phyloP scores from a whole-genome alignment of 2,113 vertebrate genomes.

The Pluvianellus socialis region DNA sequence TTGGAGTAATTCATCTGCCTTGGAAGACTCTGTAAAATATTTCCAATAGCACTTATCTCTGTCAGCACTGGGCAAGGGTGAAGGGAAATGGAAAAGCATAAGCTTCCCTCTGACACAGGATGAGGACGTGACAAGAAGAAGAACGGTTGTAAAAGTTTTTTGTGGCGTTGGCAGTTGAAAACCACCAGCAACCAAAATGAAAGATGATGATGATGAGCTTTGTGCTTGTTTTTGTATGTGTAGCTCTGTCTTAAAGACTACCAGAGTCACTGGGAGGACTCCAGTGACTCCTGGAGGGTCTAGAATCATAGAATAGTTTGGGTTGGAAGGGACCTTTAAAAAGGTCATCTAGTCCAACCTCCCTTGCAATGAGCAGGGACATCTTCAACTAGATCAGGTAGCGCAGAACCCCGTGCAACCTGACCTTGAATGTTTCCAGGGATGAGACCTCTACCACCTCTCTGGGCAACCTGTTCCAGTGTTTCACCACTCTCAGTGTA shows the following conservation, averaged over 20 bases:
- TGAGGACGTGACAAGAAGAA: not conserved
- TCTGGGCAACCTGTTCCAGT: not conserved
- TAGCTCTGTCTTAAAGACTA: not conserved
- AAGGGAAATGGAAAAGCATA: not conserved
- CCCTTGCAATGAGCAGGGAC: not conserved
- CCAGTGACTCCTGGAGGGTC: not conserved
- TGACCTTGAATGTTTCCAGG: not conserved
- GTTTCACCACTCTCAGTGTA: not conserved
- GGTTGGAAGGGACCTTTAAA: not conserved
- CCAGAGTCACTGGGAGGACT: not conserved
- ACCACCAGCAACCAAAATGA: not conserved
- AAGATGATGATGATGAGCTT: not conserved
- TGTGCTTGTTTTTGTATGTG: not conserved
- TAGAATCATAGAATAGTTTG: not conserved
- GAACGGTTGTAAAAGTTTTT: not conserved
- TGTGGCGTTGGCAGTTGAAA: not conserved
- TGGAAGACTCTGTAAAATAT: not conserved
- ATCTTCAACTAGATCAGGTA: not conserved
- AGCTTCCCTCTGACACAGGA: not conserved
- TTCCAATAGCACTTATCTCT: not conserved
- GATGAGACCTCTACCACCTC: not conserved
- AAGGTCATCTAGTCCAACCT: not conserved
- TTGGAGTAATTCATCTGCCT: not conserved
- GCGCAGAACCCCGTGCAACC: not conserved
- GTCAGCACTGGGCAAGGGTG: not conserved